Percentiles rank a stretch among this genome's conserved stretches.
Evolutionary conservation across 2,888 invertebrate species (phyloP).

Genomic region (Ornithoptera priamus): DNA sequence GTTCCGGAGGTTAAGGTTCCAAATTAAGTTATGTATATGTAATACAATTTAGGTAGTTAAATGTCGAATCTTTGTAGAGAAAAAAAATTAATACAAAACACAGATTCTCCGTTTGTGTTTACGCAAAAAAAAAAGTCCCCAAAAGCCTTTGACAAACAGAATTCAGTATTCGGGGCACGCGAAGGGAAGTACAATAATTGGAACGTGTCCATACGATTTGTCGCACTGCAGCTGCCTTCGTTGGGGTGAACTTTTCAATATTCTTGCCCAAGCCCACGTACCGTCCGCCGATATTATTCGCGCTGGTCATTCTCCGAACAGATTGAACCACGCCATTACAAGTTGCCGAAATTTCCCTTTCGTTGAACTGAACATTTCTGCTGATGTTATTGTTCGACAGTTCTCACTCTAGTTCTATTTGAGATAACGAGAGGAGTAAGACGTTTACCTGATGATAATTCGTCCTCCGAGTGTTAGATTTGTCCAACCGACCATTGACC

Average conservation of each 20-base stretch:
- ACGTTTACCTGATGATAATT: no score
- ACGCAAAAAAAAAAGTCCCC: constrained; percentile 4
- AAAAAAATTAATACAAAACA: neutral
- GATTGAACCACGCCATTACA: constrained; percentile 5
- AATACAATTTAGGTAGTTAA: neutral
- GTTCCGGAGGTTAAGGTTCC: no score
- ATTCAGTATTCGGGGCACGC: constrained; percentile 52
- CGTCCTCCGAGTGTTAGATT: no score
- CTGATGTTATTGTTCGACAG: neutral
- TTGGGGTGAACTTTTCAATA: constrained; percentile 56
- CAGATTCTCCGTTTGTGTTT: constrained; percentile 9
- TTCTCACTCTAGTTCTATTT: no score
- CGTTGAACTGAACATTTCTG: neutral
- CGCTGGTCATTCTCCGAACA: constrained; percentile 31
- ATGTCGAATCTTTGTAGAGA: neutral
- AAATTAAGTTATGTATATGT: neutral
- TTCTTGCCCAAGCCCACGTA: constrained; percentile 44
- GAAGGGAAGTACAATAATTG: constrained; percentile 62
- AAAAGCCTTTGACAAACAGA: constrained; percentile 29
- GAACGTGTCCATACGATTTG: constrained; percentile 71
- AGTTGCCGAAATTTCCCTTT: neutral
- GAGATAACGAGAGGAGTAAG: no score
- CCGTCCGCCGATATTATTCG: constrained; percentile 35
- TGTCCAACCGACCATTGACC: no score
- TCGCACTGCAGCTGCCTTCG: constrained; percentile 65